Evolutionary conservation across 2,888 invertebrate species (phyloP).

Genomic region (Camponotus fellah): DNA sequence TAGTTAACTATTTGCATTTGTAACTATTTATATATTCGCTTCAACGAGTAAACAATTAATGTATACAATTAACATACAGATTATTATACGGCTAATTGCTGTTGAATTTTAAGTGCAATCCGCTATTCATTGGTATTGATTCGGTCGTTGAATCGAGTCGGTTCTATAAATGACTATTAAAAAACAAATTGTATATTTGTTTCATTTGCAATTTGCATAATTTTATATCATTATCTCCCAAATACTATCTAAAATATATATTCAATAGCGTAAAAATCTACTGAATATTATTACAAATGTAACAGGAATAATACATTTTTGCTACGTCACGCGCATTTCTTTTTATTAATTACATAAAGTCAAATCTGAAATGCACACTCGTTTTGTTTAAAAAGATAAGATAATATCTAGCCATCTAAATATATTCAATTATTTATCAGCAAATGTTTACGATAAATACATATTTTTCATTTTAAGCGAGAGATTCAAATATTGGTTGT

Average conservation of each 20-base stretch:
- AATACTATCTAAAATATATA: neutral
- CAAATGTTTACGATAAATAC: neutral
- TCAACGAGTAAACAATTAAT: conserved; percentile 51
- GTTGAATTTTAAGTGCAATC: conserved; percentile 50
- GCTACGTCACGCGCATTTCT: neutral
- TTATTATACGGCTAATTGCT: conserved; percentile 46
- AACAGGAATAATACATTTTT: neutral
- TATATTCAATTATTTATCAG: neutral
- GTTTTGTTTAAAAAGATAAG: neutral
- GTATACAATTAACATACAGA: conserved; percentile 50
- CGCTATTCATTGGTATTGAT: conserved; percentile 40
- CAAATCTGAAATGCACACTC: neutral
- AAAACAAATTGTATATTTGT: conserved; percentile 16
- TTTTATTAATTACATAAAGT: neutral
- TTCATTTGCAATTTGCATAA: conserved; percentile 16
- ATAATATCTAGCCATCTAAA: neutral
- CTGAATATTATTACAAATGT: neutral
- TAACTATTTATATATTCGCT: conserved; percentile 28
- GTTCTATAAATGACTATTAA: conserved; percentile 32
- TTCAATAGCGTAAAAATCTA: neutral
- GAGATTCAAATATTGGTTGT: neutral
- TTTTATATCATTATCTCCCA: conserved; percentile 12
- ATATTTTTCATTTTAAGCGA: neutral
- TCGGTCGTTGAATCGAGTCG: conserved; percentile 24
- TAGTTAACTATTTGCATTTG: conserved; percentile 52